phyloP scores from a whole-genome alignment of 2,888 invertebrate genomes.

The Mythimna ferrago region DNA sequence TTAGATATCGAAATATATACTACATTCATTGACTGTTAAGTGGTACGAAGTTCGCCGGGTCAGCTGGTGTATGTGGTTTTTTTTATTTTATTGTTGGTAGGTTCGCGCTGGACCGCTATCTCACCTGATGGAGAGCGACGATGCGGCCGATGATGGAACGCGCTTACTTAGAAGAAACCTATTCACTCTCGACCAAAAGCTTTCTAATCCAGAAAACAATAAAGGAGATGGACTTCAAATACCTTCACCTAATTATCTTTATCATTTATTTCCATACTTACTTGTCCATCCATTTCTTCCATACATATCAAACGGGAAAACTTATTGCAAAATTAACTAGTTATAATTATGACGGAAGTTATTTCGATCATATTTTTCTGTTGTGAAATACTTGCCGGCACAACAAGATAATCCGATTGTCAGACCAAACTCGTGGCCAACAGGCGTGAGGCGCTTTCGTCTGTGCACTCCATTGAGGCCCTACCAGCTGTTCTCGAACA shows the following conservation, averaged over 20 bases:
- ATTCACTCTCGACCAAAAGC: no score
- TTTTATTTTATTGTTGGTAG: no score
- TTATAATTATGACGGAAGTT: conserved; percentile 44
- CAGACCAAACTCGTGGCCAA: conserved; percentile 82
- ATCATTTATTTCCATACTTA: neutral
- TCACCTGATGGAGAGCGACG: no score
- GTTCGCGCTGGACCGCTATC: no score
- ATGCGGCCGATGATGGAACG: no score
- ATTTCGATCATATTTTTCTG: conserved; percentile 59
- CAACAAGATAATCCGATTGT: conserved; percentile 86
- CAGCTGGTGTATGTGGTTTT: no score
- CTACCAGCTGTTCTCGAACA: conserved; percentile 61
- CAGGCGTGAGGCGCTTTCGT: conserved; percentile 82
- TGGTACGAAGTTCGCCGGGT: no score
- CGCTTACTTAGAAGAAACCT: no score
- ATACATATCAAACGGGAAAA: conserved; percentile 1
- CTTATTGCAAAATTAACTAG: conserved; percentile 44
- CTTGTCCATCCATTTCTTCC: neutral
- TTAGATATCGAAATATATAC: no score
- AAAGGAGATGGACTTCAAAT: neutral
- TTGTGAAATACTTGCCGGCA: conserved; percentile 72
- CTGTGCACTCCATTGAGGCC: conserved; percentile 71
- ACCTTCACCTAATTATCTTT: neutral
- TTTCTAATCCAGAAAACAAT: neutral
- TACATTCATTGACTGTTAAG: no score